Percentiles rank a stretch among this genome's conserved stretches.
Conservation (phyloP, 2,113 vertebrate species). For the Apteryx owenii region DNA sequence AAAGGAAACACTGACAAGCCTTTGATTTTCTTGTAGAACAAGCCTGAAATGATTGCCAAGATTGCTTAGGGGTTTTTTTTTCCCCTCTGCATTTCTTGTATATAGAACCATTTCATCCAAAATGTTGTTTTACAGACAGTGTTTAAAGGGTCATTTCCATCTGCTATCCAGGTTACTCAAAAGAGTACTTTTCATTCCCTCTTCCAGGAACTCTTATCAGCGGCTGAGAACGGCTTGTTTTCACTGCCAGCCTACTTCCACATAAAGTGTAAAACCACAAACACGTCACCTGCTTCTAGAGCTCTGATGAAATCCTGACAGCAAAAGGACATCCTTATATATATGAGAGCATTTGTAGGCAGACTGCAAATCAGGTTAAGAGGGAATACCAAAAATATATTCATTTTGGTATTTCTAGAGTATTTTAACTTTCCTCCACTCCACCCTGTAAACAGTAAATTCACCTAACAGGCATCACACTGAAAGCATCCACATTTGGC, state of each 20-base stretch:
- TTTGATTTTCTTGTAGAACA: conserved; percentile 51
- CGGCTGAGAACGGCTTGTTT: not conserved
- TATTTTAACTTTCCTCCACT: not conserved
- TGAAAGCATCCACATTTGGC: not conserved
- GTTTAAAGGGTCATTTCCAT: not conserved
- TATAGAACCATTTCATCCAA: conserved; percentile 31
- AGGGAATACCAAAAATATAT: not conserved
- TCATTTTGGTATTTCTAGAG: not conserved
- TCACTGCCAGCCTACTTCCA: not conserved
- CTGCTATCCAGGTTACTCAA: not conserved
- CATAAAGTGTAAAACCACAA: not conserved
- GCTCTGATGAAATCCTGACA: not conserved
- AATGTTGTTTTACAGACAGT: not conserved
- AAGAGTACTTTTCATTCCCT: not conserved
- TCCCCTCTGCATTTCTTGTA: not conserved
- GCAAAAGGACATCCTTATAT: not conserved
- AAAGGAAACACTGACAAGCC: conserved; percentile 53
- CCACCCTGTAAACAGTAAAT: not conserved
- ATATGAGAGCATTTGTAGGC: accelerated
- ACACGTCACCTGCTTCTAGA: not conserved
- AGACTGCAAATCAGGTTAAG: not conserved
- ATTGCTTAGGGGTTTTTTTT: not conserved
- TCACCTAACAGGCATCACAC: not conserved
- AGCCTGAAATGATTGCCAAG: conserved; percentile 40
- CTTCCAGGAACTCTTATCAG: not conserved